Evolutionary conservation across 2,888 invertebrate genomes (phyloP).

Genomic region (Hyppa rectilinea): DNA sequence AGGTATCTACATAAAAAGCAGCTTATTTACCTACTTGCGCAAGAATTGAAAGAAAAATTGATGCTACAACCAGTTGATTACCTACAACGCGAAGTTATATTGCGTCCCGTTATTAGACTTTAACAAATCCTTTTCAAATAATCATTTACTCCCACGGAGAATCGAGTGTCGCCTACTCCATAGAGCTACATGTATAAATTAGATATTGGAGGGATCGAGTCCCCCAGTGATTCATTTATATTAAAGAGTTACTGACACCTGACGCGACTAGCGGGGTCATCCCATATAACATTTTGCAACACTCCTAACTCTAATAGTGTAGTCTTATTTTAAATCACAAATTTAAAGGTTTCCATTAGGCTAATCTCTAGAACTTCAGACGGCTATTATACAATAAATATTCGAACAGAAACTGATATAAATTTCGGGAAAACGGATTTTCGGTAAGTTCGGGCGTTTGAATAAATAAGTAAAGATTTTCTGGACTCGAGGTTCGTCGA

Average conservation of each 20-base stretch:
- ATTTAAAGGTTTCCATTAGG: background rate
- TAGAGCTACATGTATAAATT: background rate
- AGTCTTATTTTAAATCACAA: background rate
- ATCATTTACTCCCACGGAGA: slow-evolving; percentile 15
- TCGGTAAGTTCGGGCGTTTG: too few species aligned
- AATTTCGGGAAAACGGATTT: background rate
- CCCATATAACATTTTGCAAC: background rate
- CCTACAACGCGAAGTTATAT: background rate
- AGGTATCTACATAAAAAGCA: slow-evolving; percentile 1
- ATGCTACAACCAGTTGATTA: too few species aligned
- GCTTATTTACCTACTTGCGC: background rate
- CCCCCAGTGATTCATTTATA: slow-evolving; percentile 38
- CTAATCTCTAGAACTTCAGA: background rate
- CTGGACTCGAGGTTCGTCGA: too few species aligned
- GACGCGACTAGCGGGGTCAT: slow-evolving; percentile 16
- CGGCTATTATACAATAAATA: background rate
- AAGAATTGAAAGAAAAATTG: background rate
- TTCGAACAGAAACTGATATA: background rate
- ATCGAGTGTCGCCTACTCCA: slow-evolving; percentile 1
- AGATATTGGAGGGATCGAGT: slow-evolving; percentile 38
- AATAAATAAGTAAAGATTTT: background rate
- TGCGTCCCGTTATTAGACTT: background rate
- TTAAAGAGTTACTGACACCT: slow-evolving; percentile 21
- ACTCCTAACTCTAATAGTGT: slow-evolving; percentile 1
- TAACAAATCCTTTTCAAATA: slow-evolving; percentile 21